phyloP scores from a whole-genome alignment of 1,140 invertebrate species.

The Trinorchestia longiramus region DNA sequence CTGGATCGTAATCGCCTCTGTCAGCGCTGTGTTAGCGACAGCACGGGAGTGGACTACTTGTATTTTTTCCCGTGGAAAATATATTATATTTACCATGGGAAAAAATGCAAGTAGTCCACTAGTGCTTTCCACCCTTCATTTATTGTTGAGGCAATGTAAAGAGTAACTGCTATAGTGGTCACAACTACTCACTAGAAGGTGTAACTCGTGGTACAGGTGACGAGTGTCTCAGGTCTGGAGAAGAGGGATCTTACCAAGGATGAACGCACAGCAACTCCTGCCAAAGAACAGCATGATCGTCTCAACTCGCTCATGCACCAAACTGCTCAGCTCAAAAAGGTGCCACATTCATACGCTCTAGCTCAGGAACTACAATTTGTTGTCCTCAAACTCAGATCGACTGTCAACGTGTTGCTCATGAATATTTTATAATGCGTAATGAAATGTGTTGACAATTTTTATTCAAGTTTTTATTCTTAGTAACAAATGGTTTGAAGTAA shows the following conservation, averaged over 20 bases:
- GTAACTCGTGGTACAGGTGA: constrained; percentile 37
- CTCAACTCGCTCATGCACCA: constrained; percentile 57
- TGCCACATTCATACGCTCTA: not conserved
- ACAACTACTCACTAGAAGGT: not conserved
- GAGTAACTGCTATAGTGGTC: too few relatives aligned
- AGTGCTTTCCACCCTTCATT: too few relatives aligned
- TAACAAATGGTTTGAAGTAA: not conserved
- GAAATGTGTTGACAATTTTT: not conserved
- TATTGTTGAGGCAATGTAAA: too few relatives aligned
- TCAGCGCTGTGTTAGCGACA: too few relatives aligned
- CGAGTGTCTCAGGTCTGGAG: constrained; percentile 67
- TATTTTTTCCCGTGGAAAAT: too few relatives aligned
- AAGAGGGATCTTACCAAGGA: constrained; percentile 59
- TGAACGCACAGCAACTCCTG: not conserved
- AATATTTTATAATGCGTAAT: not conserved
- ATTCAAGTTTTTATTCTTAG: not conserved
- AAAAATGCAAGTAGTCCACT: too few relatives aligned
- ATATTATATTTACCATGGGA: too few relatives aligned
- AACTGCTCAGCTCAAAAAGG: constrained; percentile 53
- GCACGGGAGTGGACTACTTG: too few relatives aligned
- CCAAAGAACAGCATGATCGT: constrained; percentile 67
- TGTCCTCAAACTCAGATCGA: not conserved
- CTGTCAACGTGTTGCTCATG: not conserved
- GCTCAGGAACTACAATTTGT: not conserved
- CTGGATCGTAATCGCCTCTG: too few relatives aligned